Percentiles rank a stretch among this genome's conserved stretches.
These are phyloP conservation scores for Xiphorhynchus erythropygius DNA, from an alignment of 2,797 vertebrate species.

Conservation along the genomic window DNA sequence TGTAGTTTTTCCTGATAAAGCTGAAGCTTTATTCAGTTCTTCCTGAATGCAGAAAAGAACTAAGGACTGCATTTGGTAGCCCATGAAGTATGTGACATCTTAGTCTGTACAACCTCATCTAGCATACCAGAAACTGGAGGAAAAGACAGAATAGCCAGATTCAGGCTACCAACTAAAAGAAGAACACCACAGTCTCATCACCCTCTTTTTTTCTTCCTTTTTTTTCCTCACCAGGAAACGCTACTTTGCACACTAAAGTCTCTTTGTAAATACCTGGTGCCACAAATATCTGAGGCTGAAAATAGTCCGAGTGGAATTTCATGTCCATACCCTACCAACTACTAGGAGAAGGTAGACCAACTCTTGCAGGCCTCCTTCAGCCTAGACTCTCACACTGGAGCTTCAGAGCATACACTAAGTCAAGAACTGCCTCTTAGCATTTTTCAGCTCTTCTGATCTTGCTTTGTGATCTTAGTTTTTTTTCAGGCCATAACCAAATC, in stretches of 20 bases:
- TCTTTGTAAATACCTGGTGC: not conserved
- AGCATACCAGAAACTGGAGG: not conserved
- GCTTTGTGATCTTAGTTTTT: not conserved
- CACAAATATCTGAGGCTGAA: not conserved
- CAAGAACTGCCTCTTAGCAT: not conserved
- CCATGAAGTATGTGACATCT: not conserved
- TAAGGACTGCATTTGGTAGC: not conserved
- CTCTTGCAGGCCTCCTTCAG: not conserved
- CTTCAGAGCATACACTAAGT: not conserved
- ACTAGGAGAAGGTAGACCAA: not conserved
- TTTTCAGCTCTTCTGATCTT: not conserved
- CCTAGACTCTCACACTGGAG: not conserved
- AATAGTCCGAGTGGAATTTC: not conserved
- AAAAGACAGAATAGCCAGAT: not conserved
- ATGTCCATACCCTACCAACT: not conserved
- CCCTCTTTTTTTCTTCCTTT: too few relatives aligned
- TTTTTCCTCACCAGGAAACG: not conserved
- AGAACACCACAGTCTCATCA: not conserved
- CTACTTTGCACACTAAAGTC: not conserved
- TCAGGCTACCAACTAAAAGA: not conserved
- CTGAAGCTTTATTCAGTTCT: not conserved
- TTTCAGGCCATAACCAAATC: not conserved
- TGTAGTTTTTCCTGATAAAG: not conserved
- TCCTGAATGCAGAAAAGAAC: not conserved
- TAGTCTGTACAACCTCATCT: not conserved